A percentile compares a stretch with the other conserved stretches of the same genome.
Evolutionary conservation across 2,113 vertebrate genomes (phyloP).

Genomic region (Charadrius vociferus): DNA sequence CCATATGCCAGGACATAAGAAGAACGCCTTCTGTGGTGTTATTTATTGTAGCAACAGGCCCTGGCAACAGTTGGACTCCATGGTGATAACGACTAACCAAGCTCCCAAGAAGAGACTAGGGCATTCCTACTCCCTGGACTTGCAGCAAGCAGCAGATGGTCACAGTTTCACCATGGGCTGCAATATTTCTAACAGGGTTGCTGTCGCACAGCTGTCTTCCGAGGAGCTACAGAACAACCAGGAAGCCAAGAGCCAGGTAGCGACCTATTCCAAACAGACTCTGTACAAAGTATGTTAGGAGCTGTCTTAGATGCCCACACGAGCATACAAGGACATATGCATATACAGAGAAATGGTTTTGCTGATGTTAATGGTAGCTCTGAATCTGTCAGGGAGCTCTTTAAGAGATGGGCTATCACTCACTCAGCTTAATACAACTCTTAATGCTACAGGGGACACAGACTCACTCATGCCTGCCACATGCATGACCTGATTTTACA

Average conservation of each 20-base stretch:
- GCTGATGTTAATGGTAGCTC: neutral
- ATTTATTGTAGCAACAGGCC: constrained; percentile 77
- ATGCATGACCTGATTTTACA: neutral
- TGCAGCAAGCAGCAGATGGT: neutral
- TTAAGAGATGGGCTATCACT: neutral
- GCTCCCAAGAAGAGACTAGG: neutral
- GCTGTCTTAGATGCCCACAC: fast-evolving
- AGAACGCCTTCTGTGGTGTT: neutral
- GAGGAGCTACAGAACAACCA: constrained; percentile 16
- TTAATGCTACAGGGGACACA: neutral
- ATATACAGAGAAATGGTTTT: neutral
- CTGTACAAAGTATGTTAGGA: neutral
- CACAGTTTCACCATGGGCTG: constrained; percentile 55
- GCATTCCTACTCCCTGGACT: neutral
- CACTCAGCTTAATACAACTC: neutral
- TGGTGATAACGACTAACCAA: neutral
- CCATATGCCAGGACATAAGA: neutral
- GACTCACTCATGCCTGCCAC: neutral
- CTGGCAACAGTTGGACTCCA: constrained; percentile 38
- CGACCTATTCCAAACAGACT: neutral
- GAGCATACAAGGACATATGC: fast-evolving
- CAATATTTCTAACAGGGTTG: neutral
- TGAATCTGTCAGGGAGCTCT: neutral
- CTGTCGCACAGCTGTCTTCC: neutral
- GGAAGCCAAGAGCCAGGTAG: constrained; percentile 50